Evolutionary conservation across 2,888 invertebrate species (phyloP), one percentile per base, ranked within the genome.

Genomic region (Xestia rhomboidea): DNA sequence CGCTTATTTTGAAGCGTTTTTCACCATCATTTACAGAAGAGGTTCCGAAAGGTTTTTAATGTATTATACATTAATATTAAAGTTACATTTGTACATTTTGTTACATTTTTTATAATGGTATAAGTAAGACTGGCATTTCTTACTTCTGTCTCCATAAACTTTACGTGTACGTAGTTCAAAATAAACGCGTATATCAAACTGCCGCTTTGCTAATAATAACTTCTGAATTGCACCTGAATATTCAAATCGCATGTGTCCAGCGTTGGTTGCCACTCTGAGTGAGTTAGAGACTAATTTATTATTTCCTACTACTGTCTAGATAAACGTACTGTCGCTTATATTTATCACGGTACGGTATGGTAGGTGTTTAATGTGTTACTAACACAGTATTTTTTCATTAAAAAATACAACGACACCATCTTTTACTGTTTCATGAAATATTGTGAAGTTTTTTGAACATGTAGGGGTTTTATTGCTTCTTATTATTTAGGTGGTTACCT

Each of bases 271-370:
- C 79, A 80, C 30, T 69, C 27, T n/a, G 68, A 64, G 54, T 15
- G 34, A 49, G 64, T 74, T 68, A 63, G 79, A 63, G 79, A 68
- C 18, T 18, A 38, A 74, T 82, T 64, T 79, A 82, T 76, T 81
- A 75, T 68, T 79, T 79, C 63, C 74, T 64, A 18, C n/a, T 18
- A 10, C 54, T 64, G 75, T 68, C 34, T 76, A 13, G 46, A 38
- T 76, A 64, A 44, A 73, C 30, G 41, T 60, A 34, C 18, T 21
- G 27, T 5, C 27, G 13, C 38, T 13, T 67, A 46, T 24, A 68
- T 46, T 63, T 63, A 2, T 41, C 44, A 15, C 51, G 51, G 30
- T 64, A n/a, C n/a, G 30, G 18, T 15, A n/a, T n/a, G 8, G 18
- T 41, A 24, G 34, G 24, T 24, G 2, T 46, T 24, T 38, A 24